Base-by-base conservation (phyloP, 53 echinoderm and acorn worm species). In the Mesocentrotus franciscanus region DNA sequence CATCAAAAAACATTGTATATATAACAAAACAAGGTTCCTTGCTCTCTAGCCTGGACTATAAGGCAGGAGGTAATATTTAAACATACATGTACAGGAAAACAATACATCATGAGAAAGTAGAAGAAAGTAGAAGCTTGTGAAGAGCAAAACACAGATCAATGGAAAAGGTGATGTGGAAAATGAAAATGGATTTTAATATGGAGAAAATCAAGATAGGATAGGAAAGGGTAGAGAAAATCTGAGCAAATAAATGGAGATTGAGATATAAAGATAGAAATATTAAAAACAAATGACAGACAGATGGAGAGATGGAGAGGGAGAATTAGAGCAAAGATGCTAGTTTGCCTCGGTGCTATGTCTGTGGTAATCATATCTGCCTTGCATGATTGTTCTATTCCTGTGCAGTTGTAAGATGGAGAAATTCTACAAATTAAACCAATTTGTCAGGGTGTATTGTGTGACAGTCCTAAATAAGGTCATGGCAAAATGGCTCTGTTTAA, bases 341-440 rank as follows among this genome's bases (percentile, higher is more conserved):
- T 36, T 42, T 8, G 81, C 42, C 9, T 5, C 17, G 33, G 42
- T 81, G 8, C 8, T 39, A 81, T 30, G 13, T 29, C 74, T 18
- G 58, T 61, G 34, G 92, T 61, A 92, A 92, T 34, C 34, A 18
- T 92, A 68, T 70, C 68, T 36, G 22, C 39, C 12, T 20, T 24
- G 35, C 36, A 92, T 66, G 18, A 92, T 9, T 15, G 32, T 34
- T 92, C 24, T 92, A 92, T 66, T 92, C 9, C 35, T 92, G 35
- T 64, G 9, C 33, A 32, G 70, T 20, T 39, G 32, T 66, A 9
- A 39, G 68, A 66, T 32, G 61, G 92, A 92, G 33, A 92, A 92
- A 92, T 92, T 92, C 33, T 61, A 61, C 70, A 70, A 68, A 92
- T 64, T 92, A 64, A 36, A 33, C 66, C 92, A 92, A 92, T 92